phyloP scores from a whole-genome alignment of 2,797 vertebrate genomes.

The Tiaroga cobitis region DNA sequence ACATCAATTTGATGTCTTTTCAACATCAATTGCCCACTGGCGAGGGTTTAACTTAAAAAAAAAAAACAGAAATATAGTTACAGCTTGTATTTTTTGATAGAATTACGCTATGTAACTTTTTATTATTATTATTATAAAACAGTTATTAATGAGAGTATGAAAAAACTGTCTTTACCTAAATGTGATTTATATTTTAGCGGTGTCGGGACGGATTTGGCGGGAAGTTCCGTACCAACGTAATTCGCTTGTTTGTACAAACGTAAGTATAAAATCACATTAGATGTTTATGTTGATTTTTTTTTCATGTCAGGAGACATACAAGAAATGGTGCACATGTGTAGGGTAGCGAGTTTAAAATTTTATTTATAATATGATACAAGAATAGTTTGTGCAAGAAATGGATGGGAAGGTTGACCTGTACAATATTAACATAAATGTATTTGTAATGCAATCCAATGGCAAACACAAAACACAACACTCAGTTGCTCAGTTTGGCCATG shows the following conservation, averaged over 20 bases:
- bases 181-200: neutral
- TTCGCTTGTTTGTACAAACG: no score
- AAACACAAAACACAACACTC: slow-evolving; percentile 73
- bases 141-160: neutral
- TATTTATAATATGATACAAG: slow-evolving; percentile 99
- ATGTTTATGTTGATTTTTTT: neutral
- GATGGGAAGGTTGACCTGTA: slow-evolving; percentile 87
- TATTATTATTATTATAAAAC: neutral
- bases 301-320: neutral
- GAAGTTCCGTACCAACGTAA: neutral
- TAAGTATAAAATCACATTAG: neutral
- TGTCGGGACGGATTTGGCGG: neutral
- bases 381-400: slow-evolving; percentile 97
- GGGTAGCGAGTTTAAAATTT: slow-evolving; percentile 80
- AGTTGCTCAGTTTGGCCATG: slow-evolving; percentile 66
- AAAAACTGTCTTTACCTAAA: neutral
- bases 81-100: neutral
- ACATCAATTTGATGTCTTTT: no score
- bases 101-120: neutral
- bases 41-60: neutral
- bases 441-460: slow-evolving; percentile 66
- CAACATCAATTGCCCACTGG: no score
- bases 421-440: slow-evolving; percentile 79
- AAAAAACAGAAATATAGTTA: slow-evolving; percentile 9
- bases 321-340: slow-evolving; percentile 42